Base-by-base conservation (phyloP, 2,888 invertebrate genomes). In the Oscheius sp. region DNA sequence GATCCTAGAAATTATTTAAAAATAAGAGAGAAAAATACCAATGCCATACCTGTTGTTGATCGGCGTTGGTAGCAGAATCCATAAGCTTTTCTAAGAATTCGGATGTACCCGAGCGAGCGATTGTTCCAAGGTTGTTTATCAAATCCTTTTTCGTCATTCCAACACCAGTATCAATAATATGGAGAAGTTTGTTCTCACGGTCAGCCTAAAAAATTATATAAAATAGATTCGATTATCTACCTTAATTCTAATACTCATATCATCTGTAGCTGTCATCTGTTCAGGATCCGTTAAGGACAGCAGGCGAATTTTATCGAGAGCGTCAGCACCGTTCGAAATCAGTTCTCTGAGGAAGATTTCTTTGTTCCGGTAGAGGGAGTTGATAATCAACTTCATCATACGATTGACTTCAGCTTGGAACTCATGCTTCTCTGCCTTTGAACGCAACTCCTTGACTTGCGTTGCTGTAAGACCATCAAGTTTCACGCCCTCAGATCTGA, bases 331-430 rank as follows among this genome's bases (percentile, higher is more conserved):
- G 91, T 99, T 99, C 0, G 98, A 99, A 88, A 99, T 99, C 89
- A 99, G 91, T 91, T 99, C 99, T 88, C 99, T 79, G 16, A 87
- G 79, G 81, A 87, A 87, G 72, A 93, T 94, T 91, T 99, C 99
- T 91, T 99, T 99, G 90, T 99, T 99, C 86, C 96, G 93, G 91
- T 99, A 99, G 9, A 99, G 91, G 9, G 99, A 99, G 91, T 99
- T 99, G 89, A 99, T 99, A 90, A 99, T 99, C 75, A 99, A 92
- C 90, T 99, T 99, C 99, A 99, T 99, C 96, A 99, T 97, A 74
- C 98, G 93, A 91, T 96, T 96, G 21, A 99, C 99, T 91, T 99
- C 99, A 0, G 99, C 96, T 91, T 99, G 95, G 91, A 97, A 98
- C 78, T 88, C 88, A 87, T 90, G 90, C 85, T 91, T 91, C 84